phyloP scores from a whole-genome alignment of 2,113 vertebrate species.

The Oryzias celebensis region DNA sequence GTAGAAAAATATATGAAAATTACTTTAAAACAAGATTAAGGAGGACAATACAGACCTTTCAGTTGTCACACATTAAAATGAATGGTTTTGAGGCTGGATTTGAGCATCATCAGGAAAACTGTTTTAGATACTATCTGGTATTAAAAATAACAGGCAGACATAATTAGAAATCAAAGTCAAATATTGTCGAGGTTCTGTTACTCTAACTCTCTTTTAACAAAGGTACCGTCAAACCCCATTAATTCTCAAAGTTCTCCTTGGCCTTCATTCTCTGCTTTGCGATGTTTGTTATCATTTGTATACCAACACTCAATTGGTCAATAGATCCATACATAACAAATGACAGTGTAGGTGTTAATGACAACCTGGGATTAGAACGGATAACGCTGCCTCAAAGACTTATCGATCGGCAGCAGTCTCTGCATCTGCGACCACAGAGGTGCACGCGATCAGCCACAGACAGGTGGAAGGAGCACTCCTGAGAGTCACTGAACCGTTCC shows the following conservation, averaged over 20 bases:
- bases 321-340: conserved; percentile 78
- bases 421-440: conserved; percentile 19
- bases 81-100: no score
- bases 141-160: background rate
- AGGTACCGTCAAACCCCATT: conserved; percentile 56
- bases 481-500: conserved; percentile 16
- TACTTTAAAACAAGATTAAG: no score
- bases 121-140: no score
- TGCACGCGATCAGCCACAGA: conserved; percentile 23
- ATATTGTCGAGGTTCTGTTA: background rate
- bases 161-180: background rate
- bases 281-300: conserved; percentile 73
- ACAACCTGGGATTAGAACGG: conserved; percentile 74
- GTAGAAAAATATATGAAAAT: no score
- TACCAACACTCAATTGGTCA: conserved; percentile 72
- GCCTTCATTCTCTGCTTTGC: conserved; percentile 59
- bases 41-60: no score
- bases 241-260: conserved; percentile 53
- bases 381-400: conserved; percentile 69
- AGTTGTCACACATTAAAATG: no score
- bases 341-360: conserved; percentile 75
- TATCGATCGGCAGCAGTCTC: conserved; percentile 58
- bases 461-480: conserved; percentile 39
- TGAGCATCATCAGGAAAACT: no score
- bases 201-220: conserved; percentile 6